Evolutionary conservation across 2,797 vertebrate genomes (phyloP), one percentile per base, ranked within the genome.

Genomic region (Darevskia nairensis): DNA sequence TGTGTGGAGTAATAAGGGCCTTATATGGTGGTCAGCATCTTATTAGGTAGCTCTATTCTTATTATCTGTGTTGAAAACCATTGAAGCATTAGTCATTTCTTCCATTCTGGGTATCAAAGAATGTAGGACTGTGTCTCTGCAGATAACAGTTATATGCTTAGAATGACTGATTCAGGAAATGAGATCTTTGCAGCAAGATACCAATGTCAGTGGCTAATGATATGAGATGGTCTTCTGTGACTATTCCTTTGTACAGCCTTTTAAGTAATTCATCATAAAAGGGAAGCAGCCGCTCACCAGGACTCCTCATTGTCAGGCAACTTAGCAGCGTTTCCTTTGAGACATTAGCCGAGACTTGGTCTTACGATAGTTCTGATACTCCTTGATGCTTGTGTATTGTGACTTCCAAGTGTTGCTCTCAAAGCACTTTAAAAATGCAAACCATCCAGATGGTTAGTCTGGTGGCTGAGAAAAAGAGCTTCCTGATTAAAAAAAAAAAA

Each of bases 341-440:
- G 90, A 86, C 11, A 85, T 61, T 8, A 80, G 35, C 35, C 0
- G 3, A 83, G 76, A 80, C 27, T 72, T 72, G 2, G 80, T 29
- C 6, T 80, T 8, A 1, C 72, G 71, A 76, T 1, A 41, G 21
- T 29, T 91, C 59, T 88, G 2, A 76, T 91, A 8, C 1, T 88
- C 44, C 85, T 82, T 91, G 85, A 80, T 59, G 25, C 9, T 88
- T 50, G 50, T 50, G 39, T 87, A 68, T 85, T 68, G 66, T 79
- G 11, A 64, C 35, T 27, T 91, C 78, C 3, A 4, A 80, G 27
- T 50, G 71, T 90, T 77, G 69, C 71, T 90, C 88, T 94, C 27
- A 8, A 89, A 93, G 85, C 32, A 68, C 72, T 89, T 87, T 41
- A 90, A 87, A 92, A 92, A 61, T 80, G 69, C 27, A 84, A 82